Evolutionary conservation across 37 sponge, comb jelly and placozoan genomes (phyloP).

Genomic region (Halisarca cf. caerulea): DNA sequence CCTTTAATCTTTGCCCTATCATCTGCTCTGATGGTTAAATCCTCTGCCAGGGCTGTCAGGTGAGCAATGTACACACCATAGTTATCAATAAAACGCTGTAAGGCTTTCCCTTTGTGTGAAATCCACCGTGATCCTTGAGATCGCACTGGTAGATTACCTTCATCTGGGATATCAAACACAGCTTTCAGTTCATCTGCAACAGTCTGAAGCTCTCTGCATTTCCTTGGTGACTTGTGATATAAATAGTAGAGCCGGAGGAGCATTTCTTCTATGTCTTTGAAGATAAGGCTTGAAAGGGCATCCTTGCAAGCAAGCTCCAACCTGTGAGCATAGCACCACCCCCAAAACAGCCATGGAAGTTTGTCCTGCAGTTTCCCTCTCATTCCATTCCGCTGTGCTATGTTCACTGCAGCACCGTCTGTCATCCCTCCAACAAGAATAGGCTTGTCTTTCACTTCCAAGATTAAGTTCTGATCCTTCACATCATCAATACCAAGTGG

Average conservation of each 20-base stretch:
- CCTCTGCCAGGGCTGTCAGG: constrained; percentile 9
- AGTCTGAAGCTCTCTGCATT: constrained; percentile 32
- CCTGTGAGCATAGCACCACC: constrained; percentile 64
- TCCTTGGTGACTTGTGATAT: constrained; percentile 55
- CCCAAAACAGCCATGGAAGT: constrained; percentile 59
- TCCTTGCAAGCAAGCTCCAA: constrained; percentile 64
- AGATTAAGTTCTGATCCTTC: not conserved
- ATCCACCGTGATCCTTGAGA: constrained; percentile 42
- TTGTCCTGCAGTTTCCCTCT: constrained; percentile 43
- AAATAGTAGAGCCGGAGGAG: constrained; percentile 52
- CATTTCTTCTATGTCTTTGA: constrained; percentile 46
- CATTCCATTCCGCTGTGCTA: constrained; percentile 36
- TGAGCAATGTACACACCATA: constrained; percentile 34
- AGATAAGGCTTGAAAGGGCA: constrained; percentile 33
- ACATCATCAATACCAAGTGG: constrained; percentile 26
- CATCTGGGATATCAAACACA: constrained; percentile 33
- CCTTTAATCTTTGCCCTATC: constrained; percentile 31
- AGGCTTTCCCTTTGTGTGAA: constrained; percentile 21
- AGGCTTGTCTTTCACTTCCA: not conserved
- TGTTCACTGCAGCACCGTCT: not conserved
- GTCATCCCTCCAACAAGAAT: not conserved
- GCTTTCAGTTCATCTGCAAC: constrained; percentile 44
- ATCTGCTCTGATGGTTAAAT: not conserved
- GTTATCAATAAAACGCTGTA: constrained; percentile 10
- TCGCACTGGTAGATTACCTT: constrained; percentile 34